Evolutionary conservation across 2,113 vertebrate genomes (phyloP).

Genomic region (Malurus melanocephalus): DNA sequence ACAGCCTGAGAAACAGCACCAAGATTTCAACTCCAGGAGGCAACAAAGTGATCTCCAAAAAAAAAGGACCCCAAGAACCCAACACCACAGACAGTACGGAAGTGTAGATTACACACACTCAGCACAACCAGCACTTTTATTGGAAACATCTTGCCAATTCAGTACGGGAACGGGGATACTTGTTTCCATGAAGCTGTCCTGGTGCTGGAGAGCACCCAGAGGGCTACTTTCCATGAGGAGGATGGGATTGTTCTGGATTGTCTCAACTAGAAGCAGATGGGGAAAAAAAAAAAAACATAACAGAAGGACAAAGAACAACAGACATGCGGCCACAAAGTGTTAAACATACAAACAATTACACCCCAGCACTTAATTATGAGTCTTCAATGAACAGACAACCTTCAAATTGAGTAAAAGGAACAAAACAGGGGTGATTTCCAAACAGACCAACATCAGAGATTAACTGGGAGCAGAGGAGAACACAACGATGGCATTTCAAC

Average conservation of each 20-base stretch:
- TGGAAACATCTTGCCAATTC: constrained; percentile 89
- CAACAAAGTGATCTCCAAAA: not conserved
- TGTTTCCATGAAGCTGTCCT: constrained; percentile 92
- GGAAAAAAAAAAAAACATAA: constrained; percentile 31
- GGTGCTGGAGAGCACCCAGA: constrained; percentile 75
- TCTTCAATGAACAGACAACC: constrained; percentile 32
- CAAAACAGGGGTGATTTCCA: constrained; percentile 27
- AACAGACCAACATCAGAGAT: constrained; percentile 39
- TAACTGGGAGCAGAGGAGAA: constrained; percentile 38
- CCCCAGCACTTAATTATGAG: constrained; percentile 44
- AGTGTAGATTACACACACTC: constrained; percentile 91
- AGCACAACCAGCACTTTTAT: constrained; percentile 81
- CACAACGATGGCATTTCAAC: constrained; percentile 32
- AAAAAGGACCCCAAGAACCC: constrained; percentile 23
- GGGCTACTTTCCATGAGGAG: constrained; percentile 86
- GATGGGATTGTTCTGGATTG: constrained; percentile 91
- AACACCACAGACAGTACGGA: constrained; percentile 35
- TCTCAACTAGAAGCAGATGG: constrained; percentile 85
- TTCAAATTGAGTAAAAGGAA: constrained; percentile 29
- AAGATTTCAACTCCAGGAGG: constrained; percentile 55
- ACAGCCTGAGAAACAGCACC: constrained; percentile 5
- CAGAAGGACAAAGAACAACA: constrained; percentile 73
- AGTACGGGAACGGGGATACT: constrained; percentile 91
- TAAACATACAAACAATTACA: constrained; percentile 64
- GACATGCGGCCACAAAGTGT: constrained; percentile 75